Conservation (phyloP, 2,888 invertebrate species). For the Sinelater perroti region DNA sequence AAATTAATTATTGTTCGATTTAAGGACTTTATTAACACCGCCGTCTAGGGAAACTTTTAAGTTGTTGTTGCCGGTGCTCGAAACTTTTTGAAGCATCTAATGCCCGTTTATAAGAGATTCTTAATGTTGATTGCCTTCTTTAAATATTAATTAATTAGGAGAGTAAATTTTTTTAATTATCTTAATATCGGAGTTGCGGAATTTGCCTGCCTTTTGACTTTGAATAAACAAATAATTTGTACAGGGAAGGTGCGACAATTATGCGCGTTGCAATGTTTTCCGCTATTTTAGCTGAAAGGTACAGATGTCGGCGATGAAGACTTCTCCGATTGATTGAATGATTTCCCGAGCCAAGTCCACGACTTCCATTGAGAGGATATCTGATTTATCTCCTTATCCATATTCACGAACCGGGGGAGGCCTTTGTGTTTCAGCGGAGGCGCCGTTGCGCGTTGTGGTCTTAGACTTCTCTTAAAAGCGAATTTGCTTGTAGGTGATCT, state of each 20-base stretch:
- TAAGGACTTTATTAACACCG: conserved; percentile 17
- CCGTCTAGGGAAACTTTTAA: not conserved
- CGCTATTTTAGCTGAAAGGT: conserved; percentile 20
- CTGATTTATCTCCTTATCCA: conserved; percentile 51
- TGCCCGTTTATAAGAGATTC: no score
- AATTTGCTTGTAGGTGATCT: conserved; percentile 54
- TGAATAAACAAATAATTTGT: not conserved
- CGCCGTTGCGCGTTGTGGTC: conserved; percentile 43
- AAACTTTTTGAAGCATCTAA: not conserved
- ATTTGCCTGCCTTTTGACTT: no score
- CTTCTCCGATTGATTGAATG: conserved; percentile 46
- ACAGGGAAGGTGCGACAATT: not conserved
- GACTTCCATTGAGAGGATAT: conserved; percentile 44
- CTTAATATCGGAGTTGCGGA: no score
- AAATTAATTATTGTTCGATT: conserved; percentile 25
- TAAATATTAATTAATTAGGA: no score
- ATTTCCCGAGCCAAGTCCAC: conserved; percentile 41
- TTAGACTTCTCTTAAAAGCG: conserved; percentile 51
- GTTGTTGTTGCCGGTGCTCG: not conserved
- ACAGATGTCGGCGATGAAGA: conserved; percentile 34
- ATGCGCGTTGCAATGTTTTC: conserved; percentile 22
- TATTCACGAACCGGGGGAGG: conserved; percentile 46
- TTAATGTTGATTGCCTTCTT: no score
- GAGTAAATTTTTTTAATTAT: no score
- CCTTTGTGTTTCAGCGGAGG: conserved; percentile 46